Evolutionary conservation across 2,888 invertebrate genomes (phyloP), one percentile per base, ranked within the genome.

Genomic region (Chaitophorus viminalis): DNA sequence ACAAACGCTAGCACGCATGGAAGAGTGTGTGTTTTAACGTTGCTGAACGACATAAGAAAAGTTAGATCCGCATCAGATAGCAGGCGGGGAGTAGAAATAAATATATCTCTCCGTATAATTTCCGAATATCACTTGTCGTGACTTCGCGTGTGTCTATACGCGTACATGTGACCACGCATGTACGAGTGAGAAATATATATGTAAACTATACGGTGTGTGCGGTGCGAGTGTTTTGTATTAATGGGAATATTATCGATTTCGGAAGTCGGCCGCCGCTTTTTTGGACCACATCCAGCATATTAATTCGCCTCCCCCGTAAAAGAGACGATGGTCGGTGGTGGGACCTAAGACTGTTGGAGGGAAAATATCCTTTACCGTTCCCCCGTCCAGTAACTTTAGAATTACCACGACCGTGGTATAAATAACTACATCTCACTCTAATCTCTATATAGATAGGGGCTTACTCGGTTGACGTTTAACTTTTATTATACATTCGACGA

Each of bases 201-300:
- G 31, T 18, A 65, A 25, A 25, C 65, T 4, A 21, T 21, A 18
- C 21, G 25, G 25, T 8, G 68, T 68, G 60, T 60, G 25, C 29
- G 33, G 31, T 25, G 84, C 54, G 78, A 72, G 77, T 72, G 77
- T 72, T 60, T 60, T 25, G 86, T 86, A 79, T 86, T 78, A 86
- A 86, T 79, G 86, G 78, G 86, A 79, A 78, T 79, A 79, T 78
- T 86, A 86, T 86, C 86, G 86, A 86, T 86, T 86, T 72, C 68
- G 54, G 60, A 72, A 78, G 78, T 79, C 78, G 18, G 78, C 39
- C 36, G 25, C 70, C 78, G 70, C 31, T 86, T 72, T 86, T 78
- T 86, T 86, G 86, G 86, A 79, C 86, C 86, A 17, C 86, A 86
- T 86, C 86, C 86, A 86, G 86, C 86, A 86, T 86, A 86, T 86